phyloP scores from a whole-genome alignment of 2,113 vertebrate genomes.

The Maccullochella peelii region DNA sequence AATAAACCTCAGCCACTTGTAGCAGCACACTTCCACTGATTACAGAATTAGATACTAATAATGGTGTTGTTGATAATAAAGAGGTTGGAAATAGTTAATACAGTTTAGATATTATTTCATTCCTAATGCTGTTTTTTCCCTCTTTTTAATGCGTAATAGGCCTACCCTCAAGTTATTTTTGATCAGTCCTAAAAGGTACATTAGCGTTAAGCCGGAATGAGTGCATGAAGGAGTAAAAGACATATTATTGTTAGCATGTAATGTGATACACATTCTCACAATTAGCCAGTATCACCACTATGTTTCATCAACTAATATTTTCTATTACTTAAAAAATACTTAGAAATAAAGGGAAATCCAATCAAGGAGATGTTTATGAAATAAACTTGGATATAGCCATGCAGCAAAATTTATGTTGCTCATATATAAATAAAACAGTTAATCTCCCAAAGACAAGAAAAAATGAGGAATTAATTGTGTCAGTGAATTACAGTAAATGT shows the following conservation, averaged over 20 bases:
- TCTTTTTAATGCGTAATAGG: background rate
- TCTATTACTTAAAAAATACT: background rate
- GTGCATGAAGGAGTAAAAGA: background rate
- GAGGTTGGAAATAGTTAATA: background rate
- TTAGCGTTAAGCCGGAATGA: background rate
- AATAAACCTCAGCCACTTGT: constrained; percentile 73
- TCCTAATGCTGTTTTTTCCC: background rate
- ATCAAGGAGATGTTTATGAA: background rate
- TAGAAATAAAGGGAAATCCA: background rate
- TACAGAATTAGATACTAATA: constrained; percentile 25
- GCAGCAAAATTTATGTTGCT: background rate
- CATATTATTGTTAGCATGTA: background rate
- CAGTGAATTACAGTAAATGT: background rate
- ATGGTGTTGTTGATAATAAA: background rate
- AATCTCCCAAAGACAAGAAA: background rate
- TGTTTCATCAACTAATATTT: background rate
- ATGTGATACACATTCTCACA: background rate
- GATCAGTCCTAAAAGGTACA: background rate
- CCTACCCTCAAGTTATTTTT: background rate
- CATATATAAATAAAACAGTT: background rate
- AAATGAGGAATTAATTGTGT: background rate
- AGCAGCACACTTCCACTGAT: constrained; percentile 39
- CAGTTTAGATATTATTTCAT: background rate
- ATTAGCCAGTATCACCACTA: background rate
- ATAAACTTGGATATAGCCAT: background rate